Percentiles rank a stretch among this genome's conserved stretches.
Conservation (phyloP, 2,888 invertebrate species). For the Hirtodrosophila cameraria region DNA sequence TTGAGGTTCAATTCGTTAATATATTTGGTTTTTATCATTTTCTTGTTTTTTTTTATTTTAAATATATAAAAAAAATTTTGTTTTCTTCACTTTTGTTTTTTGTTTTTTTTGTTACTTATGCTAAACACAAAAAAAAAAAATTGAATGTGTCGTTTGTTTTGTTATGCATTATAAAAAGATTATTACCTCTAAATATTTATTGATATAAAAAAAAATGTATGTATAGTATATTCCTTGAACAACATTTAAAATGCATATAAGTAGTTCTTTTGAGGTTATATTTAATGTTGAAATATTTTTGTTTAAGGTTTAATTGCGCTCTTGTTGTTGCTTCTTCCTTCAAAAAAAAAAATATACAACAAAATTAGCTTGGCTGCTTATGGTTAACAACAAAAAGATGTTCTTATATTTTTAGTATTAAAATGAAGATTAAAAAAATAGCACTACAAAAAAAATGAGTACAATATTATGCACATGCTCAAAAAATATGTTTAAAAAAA, state of each 20-base stretch:
- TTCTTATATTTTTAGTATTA: conserved; percentile 31
- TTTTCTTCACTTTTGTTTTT: conserved; percentile 6
- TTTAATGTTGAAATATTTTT: conserved; percentile 23
- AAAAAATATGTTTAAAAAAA: conserved; percentile 37
- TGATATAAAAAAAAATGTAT: conserved; percentile 45
- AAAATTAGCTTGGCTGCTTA: conserved; percentile 76
- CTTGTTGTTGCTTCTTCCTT: conserved; percentile 10
- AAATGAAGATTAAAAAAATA: conserved; percentile 52
- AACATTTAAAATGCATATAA: conserved; percentile 76
- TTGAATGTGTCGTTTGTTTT: conserved; percentile 56
- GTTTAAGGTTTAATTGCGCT: conserved; percentile 54
- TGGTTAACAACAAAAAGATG: conserved; percentile 63
- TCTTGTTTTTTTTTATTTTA: conserved; percentile 18
- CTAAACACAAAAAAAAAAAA: conserved; percentile 75
- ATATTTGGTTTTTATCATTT: conserved; percentile 29
- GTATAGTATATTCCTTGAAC: conserved; percentile 59
- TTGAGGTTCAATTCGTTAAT: conserved; percentile 61
- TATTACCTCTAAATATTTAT: conserved; percentile 49
- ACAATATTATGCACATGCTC: conserved; percentile 44
- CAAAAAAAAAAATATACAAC: conserved; percentile 54
- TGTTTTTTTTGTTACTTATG: conserved; percentile 44
- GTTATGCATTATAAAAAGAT: conserved; percentile 55
- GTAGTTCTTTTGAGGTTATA: conserved; percentile 67
- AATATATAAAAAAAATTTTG: conserved; percentile 57
- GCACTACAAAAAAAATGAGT: conserved; percentile 55